A percentile compares a stretch with the other conserved stretches of the same genome.
These are phyloP conservation scores for Maniola jurtina DNA, from an alignment of 1,140 invertebrate species.

Conservation along the genomic window DNA sequence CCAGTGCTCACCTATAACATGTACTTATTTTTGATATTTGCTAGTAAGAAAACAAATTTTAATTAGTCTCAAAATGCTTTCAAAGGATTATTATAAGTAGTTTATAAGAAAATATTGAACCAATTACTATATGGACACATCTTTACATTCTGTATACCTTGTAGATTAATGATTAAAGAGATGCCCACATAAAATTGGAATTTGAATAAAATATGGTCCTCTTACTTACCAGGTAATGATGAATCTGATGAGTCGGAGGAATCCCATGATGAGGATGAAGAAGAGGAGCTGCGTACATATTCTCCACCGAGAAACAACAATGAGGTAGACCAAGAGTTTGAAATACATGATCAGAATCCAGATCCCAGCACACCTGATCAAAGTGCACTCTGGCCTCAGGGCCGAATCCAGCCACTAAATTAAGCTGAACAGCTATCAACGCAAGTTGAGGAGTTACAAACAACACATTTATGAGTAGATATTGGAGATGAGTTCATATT, in stretches of 20 bases:
- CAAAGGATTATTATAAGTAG: no score
- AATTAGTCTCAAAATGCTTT: no score
- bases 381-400: constrained; percentile 52
- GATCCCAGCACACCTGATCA: constrained; percentile 61
- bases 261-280: constrained; percentile 85
- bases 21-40: no score
- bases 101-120: no score
- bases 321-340: constrained; percentile 59
- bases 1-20: no score
- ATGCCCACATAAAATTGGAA: constrained; percentile 11
- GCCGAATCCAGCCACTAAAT: constrained; percentile 33
- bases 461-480: no score
- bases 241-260: constrained; percentile 84
- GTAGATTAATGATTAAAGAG: no score
- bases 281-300: constrained; percentile 81
- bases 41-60: no score
- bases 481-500: no score
- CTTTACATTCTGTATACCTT: no score
- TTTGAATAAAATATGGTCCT: background rate
- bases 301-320: constrained; percentile 74
- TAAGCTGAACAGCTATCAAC: background rate
- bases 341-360: constrained; percentile 53
- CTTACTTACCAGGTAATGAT: constrained; percentile 76
- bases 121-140: no score
- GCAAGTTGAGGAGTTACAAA: no score